Evolutionary conservation across 1,140 invertebrate species (phyloP), one percentile per base, ranked within the genome.

Genomic region (Octopus bimaculoides): DNA sequence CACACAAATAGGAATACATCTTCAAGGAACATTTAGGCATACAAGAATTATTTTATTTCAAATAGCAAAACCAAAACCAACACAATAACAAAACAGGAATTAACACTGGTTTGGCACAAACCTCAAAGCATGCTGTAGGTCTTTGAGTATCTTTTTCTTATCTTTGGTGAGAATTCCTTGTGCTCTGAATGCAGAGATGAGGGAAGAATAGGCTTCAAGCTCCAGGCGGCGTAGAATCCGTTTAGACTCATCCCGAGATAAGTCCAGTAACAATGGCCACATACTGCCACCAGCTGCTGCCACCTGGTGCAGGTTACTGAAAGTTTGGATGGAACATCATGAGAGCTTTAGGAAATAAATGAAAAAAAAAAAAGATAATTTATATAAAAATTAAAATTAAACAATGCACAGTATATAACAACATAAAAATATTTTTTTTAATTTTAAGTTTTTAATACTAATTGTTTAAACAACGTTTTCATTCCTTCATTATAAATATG

Each of bases 101-200:
- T 1, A 12, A 61, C 9, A 12, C 17, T 71, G 26, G 66, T 14
- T 71, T 9, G 6, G 54, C 9, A 52, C 71, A 71, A 78, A 91
- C 90, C 90, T 89, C 83, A 98, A 93, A 87, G 93, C 92, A 86
- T 92, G 92, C 85, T 95, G 93, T 80, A 97, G 90, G 88, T 97
- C 95, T 88, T 94, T 93, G 73, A 98, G 91, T 81, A 97, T 90
- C 89, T 94, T 95, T 88, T 94, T 93, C 92, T 96, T 97, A 82
- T 94, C 94, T 86, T 93, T 93, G 85, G 93, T 95, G 66, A 97
- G 93, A 87, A 94, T 92, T 79, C 96, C 96, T 91, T 97, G 96
- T 86, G 96, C 96, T 90, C 96, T 93, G 89, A 97, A 93, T 82
- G 95, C 95, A 86, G 94, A 95, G 77, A 97, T 93, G 89, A 97